phyloP scores from a whole-genome alignment of 2,113 vertebrate species.

The Phylloscopus trochilus region DNA sequence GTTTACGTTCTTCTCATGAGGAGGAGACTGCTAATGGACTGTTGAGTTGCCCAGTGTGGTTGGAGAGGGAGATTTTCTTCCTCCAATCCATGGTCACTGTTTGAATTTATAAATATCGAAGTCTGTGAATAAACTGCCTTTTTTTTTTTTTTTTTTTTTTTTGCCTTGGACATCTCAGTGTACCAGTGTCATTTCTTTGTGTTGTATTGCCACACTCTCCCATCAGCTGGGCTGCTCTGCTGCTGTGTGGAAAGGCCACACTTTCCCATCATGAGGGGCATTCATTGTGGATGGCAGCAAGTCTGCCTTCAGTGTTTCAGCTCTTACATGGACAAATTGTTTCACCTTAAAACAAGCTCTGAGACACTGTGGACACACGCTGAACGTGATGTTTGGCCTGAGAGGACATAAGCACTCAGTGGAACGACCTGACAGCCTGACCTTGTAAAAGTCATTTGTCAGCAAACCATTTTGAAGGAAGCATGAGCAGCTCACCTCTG shows the following conservation, averaged over 20 bases:
- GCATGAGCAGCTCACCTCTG: not conserved
- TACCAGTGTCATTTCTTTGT: no score
- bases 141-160: no score
- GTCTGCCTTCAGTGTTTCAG: not conserved
- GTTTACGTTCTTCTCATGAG: no score
- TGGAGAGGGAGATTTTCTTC: no score
- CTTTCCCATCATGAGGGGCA: not conserved
- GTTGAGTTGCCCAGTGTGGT: no score
- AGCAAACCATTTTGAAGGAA: not conserved
- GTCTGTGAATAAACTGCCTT: no score
- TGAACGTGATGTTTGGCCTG: not conserved
- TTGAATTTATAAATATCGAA: no score
- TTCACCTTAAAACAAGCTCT: not conserved
- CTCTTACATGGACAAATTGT: not conserved
- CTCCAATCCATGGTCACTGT: no score
- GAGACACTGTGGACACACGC: accelerated
- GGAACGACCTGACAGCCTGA: not conserved
- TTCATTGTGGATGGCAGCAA: not conserved
- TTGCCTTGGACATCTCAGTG: no score
- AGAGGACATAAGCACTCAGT: not conserved
- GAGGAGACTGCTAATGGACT: no score
- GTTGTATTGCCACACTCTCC: not conserved
- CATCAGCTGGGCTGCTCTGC: not conserved
- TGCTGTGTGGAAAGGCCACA: not conserved
- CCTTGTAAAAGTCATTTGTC: not conserved